Conservation (phyloP, 1,140 invertebrate species). For the Sycophaga agraensis region DNA sequence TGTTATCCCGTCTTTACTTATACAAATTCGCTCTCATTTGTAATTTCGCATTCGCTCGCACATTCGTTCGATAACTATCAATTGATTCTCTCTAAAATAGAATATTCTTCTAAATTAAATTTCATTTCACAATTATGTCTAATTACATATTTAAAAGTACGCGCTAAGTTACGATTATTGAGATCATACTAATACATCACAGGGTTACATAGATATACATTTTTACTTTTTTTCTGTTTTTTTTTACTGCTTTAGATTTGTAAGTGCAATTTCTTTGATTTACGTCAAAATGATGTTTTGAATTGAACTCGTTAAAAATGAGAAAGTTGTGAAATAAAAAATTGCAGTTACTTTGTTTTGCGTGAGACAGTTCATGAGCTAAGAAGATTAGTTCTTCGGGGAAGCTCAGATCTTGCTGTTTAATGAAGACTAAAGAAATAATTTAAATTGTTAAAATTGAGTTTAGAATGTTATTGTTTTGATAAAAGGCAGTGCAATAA, state of each 20-base stretch:
- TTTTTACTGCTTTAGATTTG: constrained; percentile 30
- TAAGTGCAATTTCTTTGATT: constrained; percentile 27
- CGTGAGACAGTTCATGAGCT: constrained; percentile 1
- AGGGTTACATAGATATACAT: constrained; percentile 57
- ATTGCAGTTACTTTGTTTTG: neutral
- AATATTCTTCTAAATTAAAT: constrained; percentile 26
- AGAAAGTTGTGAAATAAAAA: neutral
- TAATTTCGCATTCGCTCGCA: constrained; percentile 33
- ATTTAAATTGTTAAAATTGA: too few relatives aligned
- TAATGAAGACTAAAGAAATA: too few relatives aligned
- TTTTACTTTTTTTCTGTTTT: constrained; percentile 42
- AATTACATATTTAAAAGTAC: constrained; percentile 51
- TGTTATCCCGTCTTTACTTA: constrained; percentile 24
- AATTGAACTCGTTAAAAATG: neutral
- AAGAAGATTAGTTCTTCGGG: too few relatives aligned
- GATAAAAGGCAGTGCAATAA: constrained; percentile 6
- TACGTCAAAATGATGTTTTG: constrained; percentile 19
- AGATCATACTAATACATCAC: constrained; percentile 61
- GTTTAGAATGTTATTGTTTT: constrained; percentile 19
- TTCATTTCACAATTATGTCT: too few relatives aligned
- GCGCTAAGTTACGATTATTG: constrained; percentile 55
- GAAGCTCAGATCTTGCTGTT: too few relatives aligned
- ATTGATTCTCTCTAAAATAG: constrained; percentile 32
- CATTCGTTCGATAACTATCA: constrained; percentile 29
- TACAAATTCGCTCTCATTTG: constrained; percentile 22